Evolutionary conservation across 1,140 invertebrate genomes (phyloP).

Genomic region (Pomacea maculata): DNA sequence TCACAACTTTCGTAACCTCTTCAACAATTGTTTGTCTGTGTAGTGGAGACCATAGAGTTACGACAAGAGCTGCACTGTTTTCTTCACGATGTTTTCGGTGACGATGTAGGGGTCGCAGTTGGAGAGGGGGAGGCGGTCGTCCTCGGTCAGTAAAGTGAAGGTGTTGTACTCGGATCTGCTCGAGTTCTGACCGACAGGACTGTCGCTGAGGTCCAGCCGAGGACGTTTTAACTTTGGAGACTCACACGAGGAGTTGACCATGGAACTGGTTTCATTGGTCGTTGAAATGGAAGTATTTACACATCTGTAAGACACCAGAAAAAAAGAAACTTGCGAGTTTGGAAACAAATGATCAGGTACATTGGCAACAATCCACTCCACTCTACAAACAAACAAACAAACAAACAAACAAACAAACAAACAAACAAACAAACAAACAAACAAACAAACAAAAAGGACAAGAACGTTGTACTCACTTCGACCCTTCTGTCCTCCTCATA

Average conservation of each 20-base stretch:
- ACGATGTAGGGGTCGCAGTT: conserved; percentile 90
- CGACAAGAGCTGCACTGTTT: conserved; percentile 31
- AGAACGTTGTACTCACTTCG: conserved; percentile 63
- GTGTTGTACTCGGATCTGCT: conserved; percentile 89
- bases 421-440: no score
- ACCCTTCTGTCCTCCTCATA: conserved; percentile 86
- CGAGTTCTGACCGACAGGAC: conserved; percentile 70
- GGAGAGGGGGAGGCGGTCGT: conserved; percentile 91
- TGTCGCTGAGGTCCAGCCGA: neutral
- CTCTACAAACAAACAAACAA: neutral
- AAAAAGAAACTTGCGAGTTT: no score
- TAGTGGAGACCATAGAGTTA: no score
- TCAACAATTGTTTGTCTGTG: no score
- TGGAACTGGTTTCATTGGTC: no score
- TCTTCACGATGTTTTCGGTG: conserved; percentile 57
- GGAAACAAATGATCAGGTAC: no score
- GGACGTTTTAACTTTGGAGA: no score
- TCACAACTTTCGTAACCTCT: no score
- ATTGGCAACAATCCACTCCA: neutral
- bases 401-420: no score
- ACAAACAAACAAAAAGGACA: conserved; percentile 68
- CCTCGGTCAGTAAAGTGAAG: conserved; percentile 76
- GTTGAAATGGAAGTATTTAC: no score
- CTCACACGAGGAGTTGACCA: no score
- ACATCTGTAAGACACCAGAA: no score